Conservation (phyloP, 2,888 invertebrate species). For the Campoplex nolae region DNA sequence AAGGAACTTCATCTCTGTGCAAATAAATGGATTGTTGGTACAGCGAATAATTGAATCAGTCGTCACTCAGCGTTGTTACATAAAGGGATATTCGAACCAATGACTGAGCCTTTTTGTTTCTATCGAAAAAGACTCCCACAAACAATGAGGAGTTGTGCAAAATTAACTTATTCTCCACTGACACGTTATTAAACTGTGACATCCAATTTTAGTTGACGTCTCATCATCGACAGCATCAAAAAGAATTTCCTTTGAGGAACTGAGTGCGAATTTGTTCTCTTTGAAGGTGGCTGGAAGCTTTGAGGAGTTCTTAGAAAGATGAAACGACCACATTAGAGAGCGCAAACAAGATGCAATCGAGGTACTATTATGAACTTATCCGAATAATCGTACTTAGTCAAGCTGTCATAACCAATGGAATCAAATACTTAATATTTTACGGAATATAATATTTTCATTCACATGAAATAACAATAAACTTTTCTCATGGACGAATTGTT, state of each 20-base stretch:
- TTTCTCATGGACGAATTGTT: neutral
- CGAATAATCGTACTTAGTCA: neutral
- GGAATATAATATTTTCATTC: neutral
- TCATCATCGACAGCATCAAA: neutral
- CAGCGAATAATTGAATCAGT: slow-evolving; percentile 24
- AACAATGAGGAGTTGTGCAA: neutral
- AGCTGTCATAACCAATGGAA: neutral
- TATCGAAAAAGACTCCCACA: neutral
- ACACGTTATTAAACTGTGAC: neutral
- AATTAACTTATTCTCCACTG: neutral
- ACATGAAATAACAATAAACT: neutral
- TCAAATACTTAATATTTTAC: neutral
- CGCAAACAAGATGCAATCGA: neutral
- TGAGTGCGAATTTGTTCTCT: neutral
- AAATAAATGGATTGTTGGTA: slow-evolving; percentile 14
- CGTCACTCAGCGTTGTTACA: slow-evolving; percentile 2
- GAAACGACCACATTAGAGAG: neutral
- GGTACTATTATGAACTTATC: neutral
- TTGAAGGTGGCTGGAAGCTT: neutral
- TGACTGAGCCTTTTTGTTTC: neutral
- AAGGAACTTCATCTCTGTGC: slow-evolving; percentile 32
- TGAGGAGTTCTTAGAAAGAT: neutral
- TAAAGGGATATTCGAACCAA: slow-evolving; percentile 13
- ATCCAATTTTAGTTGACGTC: neutral
- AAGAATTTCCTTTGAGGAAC: neutral